Conservation (phyloP, 2,113 vertebrate species). For the Oxyura jamaicensis region DNA sequence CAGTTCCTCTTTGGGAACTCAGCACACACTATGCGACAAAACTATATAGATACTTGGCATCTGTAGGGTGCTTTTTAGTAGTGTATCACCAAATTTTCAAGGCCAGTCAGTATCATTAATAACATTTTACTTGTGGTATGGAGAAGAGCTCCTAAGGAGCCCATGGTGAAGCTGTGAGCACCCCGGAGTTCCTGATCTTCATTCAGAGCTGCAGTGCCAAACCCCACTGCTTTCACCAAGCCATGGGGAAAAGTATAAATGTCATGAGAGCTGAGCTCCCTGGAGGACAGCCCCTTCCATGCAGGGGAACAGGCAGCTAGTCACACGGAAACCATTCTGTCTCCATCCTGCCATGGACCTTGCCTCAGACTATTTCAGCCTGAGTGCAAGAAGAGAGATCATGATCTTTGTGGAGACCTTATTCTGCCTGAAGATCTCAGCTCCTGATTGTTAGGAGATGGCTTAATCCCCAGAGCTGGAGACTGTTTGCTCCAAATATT, state of each 20-base stretch:
- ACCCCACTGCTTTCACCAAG: background rate
- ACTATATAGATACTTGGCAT: background rate
- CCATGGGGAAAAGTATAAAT: background rate
- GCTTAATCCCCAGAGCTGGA: background rate
- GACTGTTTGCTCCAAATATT: background rate
- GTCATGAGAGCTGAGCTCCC: background rate
- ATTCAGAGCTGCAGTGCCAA: background rate
- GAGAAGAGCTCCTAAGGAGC: background rate
- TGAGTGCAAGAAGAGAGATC: background rate
- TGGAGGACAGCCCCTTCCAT: background rate
- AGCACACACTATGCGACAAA: background rate
- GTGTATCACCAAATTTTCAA: rapidly evolving
- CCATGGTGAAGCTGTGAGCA: background rate
- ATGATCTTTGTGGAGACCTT: background rate
- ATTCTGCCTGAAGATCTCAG: background rate
- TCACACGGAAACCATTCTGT: background rate
- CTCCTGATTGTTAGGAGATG: background rate
- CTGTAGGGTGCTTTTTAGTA: background rate
- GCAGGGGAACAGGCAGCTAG: rapidly evolving
- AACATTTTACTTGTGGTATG: background rate
- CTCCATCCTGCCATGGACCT: background rate
- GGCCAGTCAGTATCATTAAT: background rate
- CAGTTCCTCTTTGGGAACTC: background rate
- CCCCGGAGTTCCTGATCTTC: background rate
- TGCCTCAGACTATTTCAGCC: background rate